These are phyloP conservation scores for Hylaeus anthracinus DNA, from an alignment of 1,140 invertebrate species.

Conservation along the genomic window DNA sequence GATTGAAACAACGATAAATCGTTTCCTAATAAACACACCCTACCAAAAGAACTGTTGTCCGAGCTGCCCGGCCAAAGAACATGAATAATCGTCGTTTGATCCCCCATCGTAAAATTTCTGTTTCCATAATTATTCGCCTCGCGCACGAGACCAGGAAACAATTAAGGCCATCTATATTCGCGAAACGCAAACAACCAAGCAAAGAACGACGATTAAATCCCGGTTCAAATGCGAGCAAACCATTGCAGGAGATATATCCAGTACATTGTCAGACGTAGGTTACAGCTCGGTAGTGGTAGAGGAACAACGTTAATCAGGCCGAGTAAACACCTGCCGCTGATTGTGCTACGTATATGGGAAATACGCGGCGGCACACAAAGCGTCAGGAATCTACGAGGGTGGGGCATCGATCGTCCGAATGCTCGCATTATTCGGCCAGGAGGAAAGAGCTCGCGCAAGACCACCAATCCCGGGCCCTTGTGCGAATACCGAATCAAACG, in stretches of 20 bases:
- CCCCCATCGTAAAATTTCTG: background rate
- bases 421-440: conserved; percentile 57
- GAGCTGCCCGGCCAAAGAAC: background rate
- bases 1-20: background rate
- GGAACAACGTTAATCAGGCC: conserved; percentile 73
- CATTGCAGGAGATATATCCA: conserved; percentile 27
- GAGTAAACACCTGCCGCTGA: conserved; percentile 73
- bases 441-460: conserved; percentile 54
- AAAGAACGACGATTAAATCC: conserved; percentile 37
- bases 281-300: conserved; percentile 40
- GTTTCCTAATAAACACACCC: background rate
- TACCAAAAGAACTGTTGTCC: background rate
- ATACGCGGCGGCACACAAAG: conserved; percentile 58
- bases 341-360: conserved; percentile 69
- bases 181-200: conserved; percentile 1
- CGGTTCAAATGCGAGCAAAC: conserved; percentile 20
- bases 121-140: conserved; percentile 4
- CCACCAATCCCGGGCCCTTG: conserved; percentile 45
- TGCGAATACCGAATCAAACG: conserved; percentile 25
- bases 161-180: conserved; percentile 24
- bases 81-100: conserved; percentile 11
- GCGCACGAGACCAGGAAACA: background rate
- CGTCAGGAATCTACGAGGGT: conserved; percentile 58
- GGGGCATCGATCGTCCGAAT: conserved; percentile 67
- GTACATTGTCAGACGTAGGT: conserved; percentile 49